phyloP scores from a whole-genome alignment of 35 echinoderm and acorn worm genomes.

The Lytechinus variegatus region DNA sequence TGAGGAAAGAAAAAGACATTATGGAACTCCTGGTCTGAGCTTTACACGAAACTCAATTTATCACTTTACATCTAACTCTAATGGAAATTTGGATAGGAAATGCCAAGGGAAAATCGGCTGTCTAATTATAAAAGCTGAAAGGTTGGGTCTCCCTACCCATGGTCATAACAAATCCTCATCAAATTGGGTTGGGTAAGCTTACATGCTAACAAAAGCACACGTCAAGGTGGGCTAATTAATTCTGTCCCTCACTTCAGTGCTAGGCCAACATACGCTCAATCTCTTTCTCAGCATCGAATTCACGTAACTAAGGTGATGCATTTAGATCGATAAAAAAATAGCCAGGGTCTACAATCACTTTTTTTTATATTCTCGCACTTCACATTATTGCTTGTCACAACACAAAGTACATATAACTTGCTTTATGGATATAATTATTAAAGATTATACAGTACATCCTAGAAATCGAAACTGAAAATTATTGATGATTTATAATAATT shows the following conservation, averaged over 20 bases:
- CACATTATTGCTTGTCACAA: not conserved
- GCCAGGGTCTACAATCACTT: not conserved
- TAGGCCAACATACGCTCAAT: not conserved
- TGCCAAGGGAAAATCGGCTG: not conserved
- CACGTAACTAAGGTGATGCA: not conserved
- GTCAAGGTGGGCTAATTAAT: constrained; percentile 18
- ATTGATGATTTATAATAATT: too few species aligned
- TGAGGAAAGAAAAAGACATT: not conserved
- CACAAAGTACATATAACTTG: too few species aligned
- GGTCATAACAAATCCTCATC: not conserved
- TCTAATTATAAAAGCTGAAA: constrained; percentile 20
- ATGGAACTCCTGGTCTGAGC: not conserved
- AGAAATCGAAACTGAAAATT: too few species aligned
- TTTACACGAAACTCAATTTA: constrained; percentile 1
- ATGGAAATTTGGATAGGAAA: not conserved
- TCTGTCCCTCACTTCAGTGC: not conserved
- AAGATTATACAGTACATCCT: too few species aligned
- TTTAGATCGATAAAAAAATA: not conserved
- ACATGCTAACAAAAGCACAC: not conserved
- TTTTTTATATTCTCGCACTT: not conserved
- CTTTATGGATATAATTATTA: too few species aligned
- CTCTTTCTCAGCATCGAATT: not conserved
- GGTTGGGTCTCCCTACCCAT: not conserved
- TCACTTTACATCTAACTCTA: not conserved
- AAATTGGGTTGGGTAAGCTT: not conserved